These are phyloP conservation scores for Eleginops maclovinus DNA, from an alignment of 2,113 vertebrate genomes.

Conservation along the genomic window DNA sequence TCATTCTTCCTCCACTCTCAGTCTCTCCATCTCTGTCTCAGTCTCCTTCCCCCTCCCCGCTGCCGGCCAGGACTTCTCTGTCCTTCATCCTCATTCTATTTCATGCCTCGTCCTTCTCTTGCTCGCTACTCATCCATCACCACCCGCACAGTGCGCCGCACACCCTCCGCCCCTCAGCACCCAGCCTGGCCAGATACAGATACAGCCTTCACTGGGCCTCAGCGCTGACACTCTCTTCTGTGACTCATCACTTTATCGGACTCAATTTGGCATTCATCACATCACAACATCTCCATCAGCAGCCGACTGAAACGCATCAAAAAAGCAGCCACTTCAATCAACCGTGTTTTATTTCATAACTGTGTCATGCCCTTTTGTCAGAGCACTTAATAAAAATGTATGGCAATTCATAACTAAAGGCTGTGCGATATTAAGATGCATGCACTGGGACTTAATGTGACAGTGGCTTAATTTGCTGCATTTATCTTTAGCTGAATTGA, in stretches of 20 bases:
- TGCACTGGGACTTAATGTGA: conserved; percentile 32
- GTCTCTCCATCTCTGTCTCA: conserved; percentile 80
- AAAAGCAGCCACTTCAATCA: conserved; percentile 36
- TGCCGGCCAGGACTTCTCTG: conserved; percentile 68
- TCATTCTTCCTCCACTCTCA: conserved; percentile 71
- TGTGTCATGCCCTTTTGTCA: conserved; percentile 41
- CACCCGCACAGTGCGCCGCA: conserved; percentile 33
- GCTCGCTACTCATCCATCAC: conserved; percentile 80
- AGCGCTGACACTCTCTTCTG: conserved; percentile 64
- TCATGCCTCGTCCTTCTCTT: conserved; percentile 80
- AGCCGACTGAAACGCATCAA: conserved; percentile 22
- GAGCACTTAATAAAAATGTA: conserved; percentile 33
- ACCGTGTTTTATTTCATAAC: conserved; percentile 24
- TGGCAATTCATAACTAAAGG: conserved; percentile 30
- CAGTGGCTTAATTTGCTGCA: conserved; percentile 39
- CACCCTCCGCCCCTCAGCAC: conserved; percentile 8
- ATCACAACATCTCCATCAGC: conserved; percentile 54
- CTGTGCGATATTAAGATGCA: conserved; percentile 36
- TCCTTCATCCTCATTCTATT: conserved; percentile 83
- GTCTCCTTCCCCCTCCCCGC: conserved; percentile 54
- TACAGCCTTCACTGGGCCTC: conserved; percentile 51
- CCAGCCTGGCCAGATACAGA: conserved; percentile 61
- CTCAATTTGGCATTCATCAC: conserved; percentile 65
- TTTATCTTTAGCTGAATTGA: conserved; percentile 39
- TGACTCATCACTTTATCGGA: conserved; percentile 78